Conservation (phyloP, 1,140 invertebrate genomes). For the Notospermus geniculatus region DNA sequence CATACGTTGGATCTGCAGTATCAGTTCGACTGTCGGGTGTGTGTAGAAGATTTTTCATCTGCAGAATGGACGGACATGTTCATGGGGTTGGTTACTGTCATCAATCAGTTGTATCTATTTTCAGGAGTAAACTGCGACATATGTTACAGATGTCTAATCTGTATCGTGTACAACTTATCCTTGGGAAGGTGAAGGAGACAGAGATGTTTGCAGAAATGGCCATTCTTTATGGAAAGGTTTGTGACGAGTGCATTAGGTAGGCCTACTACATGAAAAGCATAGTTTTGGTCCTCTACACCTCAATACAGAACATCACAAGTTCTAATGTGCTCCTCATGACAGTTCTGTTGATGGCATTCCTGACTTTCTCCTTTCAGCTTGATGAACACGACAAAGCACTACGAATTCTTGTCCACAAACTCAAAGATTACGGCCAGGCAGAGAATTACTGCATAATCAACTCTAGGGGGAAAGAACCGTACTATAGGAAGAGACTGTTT, state of each 20-base stretch:
- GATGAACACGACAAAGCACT: conserved; percentile 61
- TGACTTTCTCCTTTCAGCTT: conserved; percentile 42
- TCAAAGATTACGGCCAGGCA: conserved; percentile 58
- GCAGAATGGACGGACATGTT: too few relatives aligned
- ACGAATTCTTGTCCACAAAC: conserved; percentile 58
- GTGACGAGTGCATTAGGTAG: too few relatives aligned
- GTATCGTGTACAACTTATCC: conserved; percentile 57
- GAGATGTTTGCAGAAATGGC: conserved; percentile 59
- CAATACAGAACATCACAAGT: neutral
- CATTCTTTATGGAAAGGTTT: conserved; percentile 61
- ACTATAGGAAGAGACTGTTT: conserved; percentile 53
- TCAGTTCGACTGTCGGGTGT: too few relatives aligned
- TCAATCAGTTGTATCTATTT: too few relatives aligned
- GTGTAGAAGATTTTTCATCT: too few relatives aligned
- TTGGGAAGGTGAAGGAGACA: conserved; percentile 56
- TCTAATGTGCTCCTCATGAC: too few relatives aligned
- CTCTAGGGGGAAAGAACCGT: conserved; percentile 48
- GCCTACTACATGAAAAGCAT: neutral
- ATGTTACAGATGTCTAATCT: conserved; percentile 56
- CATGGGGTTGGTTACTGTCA: too few relatives aligned
- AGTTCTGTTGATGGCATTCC: conserved; percentile 4
- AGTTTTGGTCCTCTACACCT: neutral
- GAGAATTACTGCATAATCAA: conserved; percentile 59
- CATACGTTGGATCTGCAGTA: too few relatives aligned
- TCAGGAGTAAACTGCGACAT: conserved; percentile 55